Conservation (phyloP, 2,888 invertebrate genomes). For the Coleophora flavipennella region DNA sequence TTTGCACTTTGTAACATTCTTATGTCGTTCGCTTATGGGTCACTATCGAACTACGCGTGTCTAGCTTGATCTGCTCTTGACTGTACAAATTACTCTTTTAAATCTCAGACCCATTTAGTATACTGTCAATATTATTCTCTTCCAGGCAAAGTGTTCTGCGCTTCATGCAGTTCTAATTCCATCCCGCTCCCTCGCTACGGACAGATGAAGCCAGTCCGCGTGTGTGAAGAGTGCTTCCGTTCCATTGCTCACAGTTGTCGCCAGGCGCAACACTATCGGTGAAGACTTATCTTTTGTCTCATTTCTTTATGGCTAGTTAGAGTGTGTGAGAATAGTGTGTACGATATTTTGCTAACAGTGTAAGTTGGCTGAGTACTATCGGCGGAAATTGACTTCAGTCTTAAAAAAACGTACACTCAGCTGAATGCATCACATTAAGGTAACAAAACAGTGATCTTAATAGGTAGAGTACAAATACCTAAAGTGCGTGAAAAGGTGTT, state of each 20-base stretch:
- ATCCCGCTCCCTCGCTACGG: constrained; percentile 95
- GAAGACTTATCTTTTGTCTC: constrained; percentile 18
- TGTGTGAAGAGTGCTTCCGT: constrained; percentile 89
- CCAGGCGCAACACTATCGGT: constrained; percentile 25
- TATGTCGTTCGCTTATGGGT: not conserved
- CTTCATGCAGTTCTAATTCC: constrained; percentile 92
- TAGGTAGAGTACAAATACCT: no score
- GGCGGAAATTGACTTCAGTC: not conserved
- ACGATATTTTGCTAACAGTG: no score
- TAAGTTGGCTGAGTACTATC: not conserved
- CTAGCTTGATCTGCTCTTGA: no score
- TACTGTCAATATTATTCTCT: constrained; percentile 11
- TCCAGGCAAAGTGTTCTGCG: constrained; percentile 89
- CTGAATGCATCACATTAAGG: not conserved
- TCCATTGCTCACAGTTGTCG: constrained; percentile 33
- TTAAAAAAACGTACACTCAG: not conserved
- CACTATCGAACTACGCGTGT: no score
- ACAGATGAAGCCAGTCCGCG: constrained; percentile 92
- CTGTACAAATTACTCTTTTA: no score
- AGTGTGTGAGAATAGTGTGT: no score
- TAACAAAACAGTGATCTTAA: not conserved
- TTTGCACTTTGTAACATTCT: no score
- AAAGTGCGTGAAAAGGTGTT: no score
- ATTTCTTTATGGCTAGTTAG: no score
- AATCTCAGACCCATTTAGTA: no score